A percentile compares a stretch with the other conserved stretches of the same genome.
These are phyloP conservation scores for Cetoscarus ocellatus DNA, from an alignment of 2,797 vertebrate genomes.

Conservation along the genomic window DNA sequence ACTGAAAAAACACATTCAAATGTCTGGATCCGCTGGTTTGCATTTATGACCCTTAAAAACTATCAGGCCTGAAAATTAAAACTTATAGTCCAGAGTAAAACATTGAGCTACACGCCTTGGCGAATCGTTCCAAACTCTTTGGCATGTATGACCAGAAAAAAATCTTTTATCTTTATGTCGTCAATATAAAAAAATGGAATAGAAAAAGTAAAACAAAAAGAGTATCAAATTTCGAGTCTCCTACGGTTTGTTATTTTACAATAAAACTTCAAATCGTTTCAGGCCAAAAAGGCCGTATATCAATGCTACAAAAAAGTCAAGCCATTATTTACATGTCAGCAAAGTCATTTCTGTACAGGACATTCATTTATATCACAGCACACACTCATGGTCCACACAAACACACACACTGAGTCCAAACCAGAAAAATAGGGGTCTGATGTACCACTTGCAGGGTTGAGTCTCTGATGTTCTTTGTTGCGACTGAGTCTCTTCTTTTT, in stretches of 20 bases:
- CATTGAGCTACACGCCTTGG: constrained; percentile 76
- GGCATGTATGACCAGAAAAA: constrained; percentile 80
- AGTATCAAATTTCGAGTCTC: constrained; percentile 68
- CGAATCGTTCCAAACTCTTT: constrained; percentile 81
- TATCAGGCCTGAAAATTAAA: constrained; percentile 41
- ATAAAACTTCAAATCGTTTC: constrained; percentile 78
- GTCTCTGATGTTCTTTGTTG: no score
- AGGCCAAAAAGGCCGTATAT: constrained; percentile 65
- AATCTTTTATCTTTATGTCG: constrained; percentile 46
- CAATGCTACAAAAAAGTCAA: constrained; percentile 67
- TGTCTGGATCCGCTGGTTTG: constrained; percentile 73
- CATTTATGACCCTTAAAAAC: constrained; percentile 49
- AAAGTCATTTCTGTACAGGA: constrained; percentile 73
- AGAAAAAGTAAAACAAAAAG: constrained; percentile 64
- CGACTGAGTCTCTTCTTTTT: constrained; percentile 7
- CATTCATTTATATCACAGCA: constrained; percentile 68
- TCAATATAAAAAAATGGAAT: constrained; percentile 74
- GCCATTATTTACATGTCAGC: constrained; percentile 75
- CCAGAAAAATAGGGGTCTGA: constrained; percentile 64
- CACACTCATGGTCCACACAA: constrained; percentile 56
- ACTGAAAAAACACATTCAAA: constrained; percentile 74
- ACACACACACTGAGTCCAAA: constrained; percentile 45
- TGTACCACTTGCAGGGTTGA: constrained; percentile 56
- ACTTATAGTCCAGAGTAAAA: constrained; percentile 68
- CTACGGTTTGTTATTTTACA: constrained; percentile 68